Base-by-base conservation (phyloP, 1,140 invertebrate species). In the Zaprionus tsacasi region DNA sequence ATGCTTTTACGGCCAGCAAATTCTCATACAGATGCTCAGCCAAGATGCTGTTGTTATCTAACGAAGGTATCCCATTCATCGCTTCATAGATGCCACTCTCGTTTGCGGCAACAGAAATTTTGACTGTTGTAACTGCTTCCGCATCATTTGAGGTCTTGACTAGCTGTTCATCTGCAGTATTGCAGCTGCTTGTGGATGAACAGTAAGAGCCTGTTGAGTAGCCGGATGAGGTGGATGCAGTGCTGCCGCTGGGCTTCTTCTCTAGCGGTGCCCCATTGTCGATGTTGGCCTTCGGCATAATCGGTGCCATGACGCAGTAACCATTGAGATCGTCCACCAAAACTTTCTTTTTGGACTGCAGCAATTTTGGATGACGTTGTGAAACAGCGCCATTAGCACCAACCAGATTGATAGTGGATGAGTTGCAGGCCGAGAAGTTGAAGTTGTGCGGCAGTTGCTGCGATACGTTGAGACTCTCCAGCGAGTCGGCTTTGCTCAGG, bases 221-320 rank as follows among this genome's bases (percentile, higher is more conserved):
- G n/a, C 91, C 91, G 3, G 91, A 92, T 1, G 91, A 86, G 3
- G 81, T 92, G 27, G 91, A 91, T 3, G 69, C 79, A 0, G 91
- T 82, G 58, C 89, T 91, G 27, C 54, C 55, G 27, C 56, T 60
- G 8, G 90, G 72, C n/a, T 79, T 59, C 59, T 68, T 78, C 66
- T 66, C 79, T 25, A 52, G 25, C 15, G n/a, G 8, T 17, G 63
- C 0, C 3, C 30, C 43, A 6, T 63, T 48, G 30, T 63, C 61
- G 52, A 27, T 70, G 27, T 58, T 33, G 3, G 45, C 36, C 48
- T 83, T 76, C 6, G 79, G 85, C n/a, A 48, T 30, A 30, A 92
- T 92, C 0, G 92, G 92, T 11, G 92, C 92, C 92, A 92, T 92
- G 6, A 91, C 78, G 63, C 92, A 92, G 65, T 92, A 92, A 0